A percentile compares a stretch with the other conserved stretches of the same genome.
These are phyloP conservation scores for Macrostomum cliftonense DNA, from an alignment of 2,888 invertebrate genomes.

Conservation along the genomic window DNA sequence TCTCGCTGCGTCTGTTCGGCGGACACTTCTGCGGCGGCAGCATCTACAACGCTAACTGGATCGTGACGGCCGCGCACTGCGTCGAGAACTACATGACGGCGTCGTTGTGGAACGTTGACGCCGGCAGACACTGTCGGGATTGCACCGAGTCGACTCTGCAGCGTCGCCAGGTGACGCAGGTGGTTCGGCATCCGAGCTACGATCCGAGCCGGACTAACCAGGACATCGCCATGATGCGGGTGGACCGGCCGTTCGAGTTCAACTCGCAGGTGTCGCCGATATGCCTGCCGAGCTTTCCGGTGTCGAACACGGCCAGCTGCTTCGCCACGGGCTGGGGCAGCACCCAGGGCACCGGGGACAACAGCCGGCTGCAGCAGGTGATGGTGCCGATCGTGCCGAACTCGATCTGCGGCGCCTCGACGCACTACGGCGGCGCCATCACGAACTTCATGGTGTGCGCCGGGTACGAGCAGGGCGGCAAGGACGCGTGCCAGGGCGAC, in stretches of 20 bases:
- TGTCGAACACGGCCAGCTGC: no score
- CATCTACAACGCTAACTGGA: slow-evolving; percentile 22
- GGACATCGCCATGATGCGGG: no score
- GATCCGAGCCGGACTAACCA: no score
- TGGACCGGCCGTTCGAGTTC: slow-evolving; percentile 38
- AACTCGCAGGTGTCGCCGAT: slow-evolving; percentile 53
- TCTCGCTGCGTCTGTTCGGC: background rate
- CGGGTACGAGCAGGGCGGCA: slow-evolving; percentile 53
- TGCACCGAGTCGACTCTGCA: no score
- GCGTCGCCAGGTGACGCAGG: no score
- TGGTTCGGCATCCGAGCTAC: no score
- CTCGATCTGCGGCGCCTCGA: slow-evolving; percentile 43
- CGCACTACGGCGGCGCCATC: slow-evolving; percentile 49
- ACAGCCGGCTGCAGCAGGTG: slow-evolving; percentile 49
- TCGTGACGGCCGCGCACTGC: slow-evolving; percentile 31
- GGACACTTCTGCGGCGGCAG: slow-evolving; percentile 20
- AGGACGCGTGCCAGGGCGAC: slow-evolving; percentile 64
- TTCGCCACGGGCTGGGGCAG: slow-evolving; percentile 52
- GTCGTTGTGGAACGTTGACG: no score
- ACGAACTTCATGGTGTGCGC: slow-evolving; percentile 61
- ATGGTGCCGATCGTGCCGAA: slow-evolving; percentile 50
- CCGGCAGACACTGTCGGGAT: no score
- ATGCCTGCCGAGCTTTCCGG: slow-evolving; percentile 45
- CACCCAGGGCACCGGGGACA: slow-evolving; percentile 41
- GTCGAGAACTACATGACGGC: slow-evolving; percentile 46